Conservation (phyloP, 1,140 invertebrate genomes). For the Heliconius himera region DNA sequence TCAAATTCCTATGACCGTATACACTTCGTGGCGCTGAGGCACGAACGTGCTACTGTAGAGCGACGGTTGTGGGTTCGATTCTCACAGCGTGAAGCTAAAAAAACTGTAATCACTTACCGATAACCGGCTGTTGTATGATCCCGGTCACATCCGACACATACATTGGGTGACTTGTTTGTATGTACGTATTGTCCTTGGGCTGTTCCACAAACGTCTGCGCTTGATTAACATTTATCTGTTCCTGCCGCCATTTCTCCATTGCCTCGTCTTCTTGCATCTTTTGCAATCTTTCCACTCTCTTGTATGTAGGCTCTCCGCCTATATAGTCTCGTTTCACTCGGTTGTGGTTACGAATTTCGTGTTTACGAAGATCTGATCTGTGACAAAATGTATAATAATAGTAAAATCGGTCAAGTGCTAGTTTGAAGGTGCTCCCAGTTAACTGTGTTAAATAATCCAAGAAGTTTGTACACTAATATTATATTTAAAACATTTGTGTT, state of each 20-base stretch:
- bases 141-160: slow-evolving; percentile 64
- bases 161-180: slow-evolving; percentile 51
- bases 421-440: too few relatives aligned
- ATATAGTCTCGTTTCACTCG: slow-evolving; percentile 71
- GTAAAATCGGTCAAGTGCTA: too few relatives aligned
- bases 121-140: slow-evolving; percentile 56
- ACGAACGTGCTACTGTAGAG: neutral
- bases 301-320: slow-evolving; percentile 73
- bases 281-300: slow-evolving; percentile 68
- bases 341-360: slow-evolving; percentile 72
- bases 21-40: too few relatives aligned
- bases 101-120: slow-evolving; percentile 48
- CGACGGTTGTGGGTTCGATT: too few relatives aligned
- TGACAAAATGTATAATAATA: neutral
- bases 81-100: neutral
- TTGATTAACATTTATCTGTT: slow-evolving; percentile 41
- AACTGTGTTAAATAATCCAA: too few relatives aligned
- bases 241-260: slow-evolving; percentile 57
- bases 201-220: slow-evolving; percentile 55
- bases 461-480: too few relatives aligned
- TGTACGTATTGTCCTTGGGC: slow-evolving; percentile 47
- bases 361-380: slow-evolving; percentile 71
- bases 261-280: slow-evolving; percentile 53
- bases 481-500: too few relatives aligned
- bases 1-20: too few relatives aligned